Conservation (phyloP, 2,888 invertebrate genomes). For the Spialia ferax region DNA sequence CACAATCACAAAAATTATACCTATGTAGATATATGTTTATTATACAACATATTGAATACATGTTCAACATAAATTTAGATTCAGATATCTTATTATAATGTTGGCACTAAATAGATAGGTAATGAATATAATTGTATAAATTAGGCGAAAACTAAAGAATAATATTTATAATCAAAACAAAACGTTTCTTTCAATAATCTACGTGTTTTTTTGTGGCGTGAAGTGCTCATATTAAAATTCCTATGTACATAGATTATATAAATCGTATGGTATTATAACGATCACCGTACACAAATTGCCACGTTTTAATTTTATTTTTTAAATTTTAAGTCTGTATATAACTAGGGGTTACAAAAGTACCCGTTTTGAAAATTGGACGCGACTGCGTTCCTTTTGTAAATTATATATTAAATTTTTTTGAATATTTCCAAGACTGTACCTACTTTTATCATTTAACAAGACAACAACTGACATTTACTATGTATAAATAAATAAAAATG, state of each 20-base stretch:
- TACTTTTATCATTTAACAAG: slow-evolving; percentile 76
- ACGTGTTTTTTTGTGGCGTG: slow-evolving; percentile 50
- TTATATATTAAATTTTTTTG: slow-evolving; percentile 72
- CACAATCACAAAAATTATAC: slow-evolving; percentile 49
- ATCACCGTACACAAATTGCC: slow-evolving; percentile 50
- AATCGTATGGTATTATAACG: slow-evolving; percentile 52
- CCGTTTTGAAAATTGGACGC: slow-evolving; percentile 49
- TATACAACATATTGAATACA: slow-evolving; percentile 44
- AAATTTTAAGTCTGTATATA: slow-evolving; percentile 55
- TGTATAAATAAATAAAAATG: slow-evolving; percentile 83
- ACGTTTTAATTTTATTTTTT: slow-evolving; percentile 55
- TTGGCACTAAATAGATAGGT: slow-evolving; percentile 77
- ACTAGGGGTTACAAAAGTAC: slow-evolving; percentile 51
- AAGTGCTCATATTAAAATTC: slow-evolving; percentile 65
- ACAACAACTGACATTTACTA: slow-evolving; percentile 80
- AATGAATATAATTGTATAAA: slow-evolving; percentile 75
- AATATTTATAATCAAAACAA: slow-evolving; percentile 54
- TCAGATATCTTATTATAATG: slow-evolving; percentile 56
- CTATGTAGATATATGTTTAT: slow-evolving; percentile 46
- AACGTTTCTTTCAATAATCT: slow-evolving; percentile 40
- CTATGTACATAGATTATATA: slow-evolving; percentile 76
- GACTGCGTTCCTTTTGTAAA: slow-evolving; percentile 67
- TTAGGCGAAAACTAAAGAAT: slow-evolving; percentile 60
- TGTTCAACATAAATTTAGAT: slow-evolving; percentile 49
- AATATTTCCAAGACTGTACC: slow-evolving; percentile 84